Evolutionary conservation across 1,140 invertebrate species (phyloP).

Genomic region (Meloidogyne chitwoodi): DNA sequence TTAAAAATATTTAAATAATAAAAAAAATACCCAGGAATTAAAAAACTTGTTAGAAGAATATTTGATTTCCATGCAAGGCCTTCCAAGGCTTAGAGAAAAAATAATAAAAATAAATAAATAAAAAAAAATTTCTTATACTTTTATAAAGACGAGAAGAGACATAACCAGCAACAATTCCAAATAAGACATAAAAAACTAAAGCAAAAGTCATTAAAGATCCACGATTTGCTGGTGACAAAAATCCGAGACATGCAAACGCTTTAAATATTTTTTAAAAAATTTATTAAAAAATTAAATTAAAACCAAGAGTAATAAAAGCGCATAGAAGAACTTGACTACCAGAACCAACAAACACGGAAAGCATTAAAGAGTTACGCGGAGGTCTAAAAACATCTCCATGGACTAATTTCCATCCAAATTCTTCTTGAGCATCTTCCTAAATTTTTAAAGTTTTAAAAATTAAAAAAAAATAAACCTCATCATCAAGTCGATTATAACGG

Average conservation of each 20-base stretch:
- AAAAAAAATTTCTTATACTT: constrained; percentile 65
- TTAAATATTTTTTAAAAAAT: constrained; percentile 35
- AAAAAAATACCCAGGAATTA: constrained; percentile 80
- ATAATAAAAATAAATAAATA: constrained; percentile 3
- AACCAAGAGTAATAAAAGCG: constrained; percentile 67
- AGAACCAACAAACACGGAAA: constrained; percentile 88
- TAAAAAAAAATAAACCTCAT: constrained; percentile 60
- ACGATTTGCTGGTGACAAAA: constrained; percentile 93
- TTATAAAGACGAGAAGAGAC: constrained; percentile 93
- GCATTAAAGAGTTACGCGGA: constrained; percentile 89
- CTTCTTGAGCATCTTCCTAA: constrained; percentile 90
- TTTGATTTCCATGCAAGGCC: constrained; percentile 98
- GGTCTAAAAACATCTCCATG: constrained; percentile 91
- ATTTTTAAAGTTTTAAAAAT: neutral
- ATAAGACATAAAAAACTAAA: constrained; percentile 76
- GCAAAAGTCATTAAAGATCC: constrained; percentile 97
- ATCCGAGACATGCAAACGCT: constrained; percentile 94
- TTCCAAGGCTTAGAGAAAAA: constrained; percentile 60
- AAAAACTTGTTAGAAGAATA: constrained; percentile 86
- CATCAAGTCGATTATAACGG: constrained; percentile 83
- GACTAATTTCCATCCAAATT: constrained; percentile 98
- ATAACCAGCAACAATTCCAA: constrained; percentile 91
- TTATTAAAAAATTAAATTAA: constrained; percentile 27
- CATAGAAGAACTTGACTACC: constrained; percentile 81
- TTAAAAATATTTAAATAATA: constrained; percentile 2